Base-by-base conservation (phyloP, 2,797 vertebrate species). In the Gambelia wislizenii region DNA sequence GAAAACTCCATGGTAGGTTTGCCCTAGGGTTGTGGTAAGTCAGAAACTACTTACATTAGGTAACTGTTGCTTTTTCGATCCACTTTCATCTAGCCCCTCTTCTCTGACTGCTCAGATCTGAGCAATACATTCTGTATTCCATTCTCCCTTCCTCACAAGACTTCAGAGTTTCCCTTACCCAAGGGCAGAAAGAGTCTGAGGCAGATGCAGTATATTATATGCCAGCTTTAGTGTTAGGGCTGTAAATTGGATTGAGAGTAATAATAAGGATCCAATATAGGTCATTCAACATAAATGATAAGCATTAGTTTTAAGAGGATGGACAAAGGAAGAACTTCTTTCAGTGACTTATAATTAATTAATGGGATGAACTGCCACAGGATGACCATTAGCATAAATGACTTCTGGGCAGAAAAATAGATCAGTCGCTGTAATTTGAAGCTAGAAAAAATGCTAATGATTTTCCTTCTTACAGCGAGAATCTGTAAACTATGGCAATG, bases 331-430 rank as follows among this genome's bases (percentile, higher is more conserved):
- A 75, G n/a, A 27, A 16, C 2, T 69, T 16, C 36, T 69, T 78
- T 49, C 77, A 39, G 81, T 7, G 56, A 44, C 42, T 3, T 59
- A 69, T 89, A 74, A 84, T 77, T 89, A 83, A 89, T 84, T 89
- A 36, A 89, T 84, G 49, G 47, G 27, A 52, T 44, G 47, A 52
- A 67, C 27, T 77, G 20, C n/a, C 2, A 0, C 6, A 67, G 74
- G 59, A 88, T 84, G 81, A 33, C 47, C 61, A 83, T 77, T 88
- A 83, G 18, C 47, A 69, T 69, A 84, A 84, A 69, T 69, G 81
- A 77, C 82, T 84, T 54, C 27, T 56, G 59, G n/a, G 30, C 3
- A 56, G 12, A 36, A 36, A 80, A 52, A 42, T 54, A 88, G 81
- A 83, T 69, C 80, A 67, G 52, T 47, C 52, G 70, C 67, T 59